phyloP scores from a whole-genome alignment of 2,888 invertebrate genomes.

The Diloba caeruleocephala region DNA sequence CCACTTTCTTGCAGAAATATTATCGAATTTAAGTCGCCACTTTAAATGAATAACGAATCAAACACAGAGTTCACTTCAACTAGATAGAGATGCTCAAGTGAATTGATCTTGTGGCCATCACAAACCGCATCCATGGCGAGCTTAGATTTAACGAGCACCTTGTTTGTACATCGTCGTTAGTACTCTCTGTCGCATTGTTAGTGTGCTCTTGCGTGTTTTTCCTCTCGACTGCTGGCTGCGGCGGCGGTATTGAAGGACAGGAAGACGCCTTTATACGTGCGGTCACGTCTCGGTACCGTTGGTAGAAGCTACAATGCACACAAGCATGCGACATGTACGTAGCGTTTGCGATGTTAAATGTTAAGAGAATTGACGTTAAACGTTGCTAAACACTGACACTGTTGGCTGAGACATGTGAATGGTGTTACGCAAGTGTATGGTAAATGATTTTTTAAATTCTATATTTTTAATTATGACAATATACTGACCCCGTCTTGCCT shows the following conservation, averaged over 20 bases:
- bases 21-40: too few relatives aligned
- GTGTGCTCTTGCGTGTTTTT: constrained; percentile 71
- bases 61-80: too few relatives aligned
- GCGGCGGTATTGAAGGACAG: constrained; percentile 92
- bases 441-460: constrained; percentile 6
- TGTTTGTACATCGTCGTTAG: constrained; percentile 82
- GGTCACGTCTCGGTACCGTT: constrained; percentile 95
- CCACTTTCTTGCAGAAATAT: too few relatives aligned
- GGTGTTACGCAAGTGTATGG: constrained; percentile 23
- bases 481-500: too few relatives aligned
- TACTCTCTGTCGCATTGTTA: constrained; percentile 74
- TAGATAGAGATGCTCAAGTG: too few relatives aligned
- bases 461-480: too few relatives aligned
- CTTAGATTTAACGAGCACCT: constrained; percentile 78
- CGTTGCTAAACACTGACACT: constrained; percentile 4
- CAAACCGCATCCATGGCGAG: constrained; percentile 41
- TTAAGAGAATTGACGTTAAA: constrained; percentile 17
- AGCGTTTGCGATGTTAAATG: constrained; percentile 49
- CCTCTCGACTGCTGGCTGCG: constrained; percentile 81
- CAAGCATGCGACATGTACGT: constrained; percentile 66
- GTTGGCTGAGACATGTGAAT: background rate
- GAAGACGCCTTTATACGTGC: constrained; percentile 96
- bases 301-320: constrained; percentile 93
- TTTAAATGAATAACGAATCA: too few relatives aligned
- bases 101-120: too few relatives aligned